A percentile compares a stretch with the other conserved stretches of the same genome.
These are phyloP conservation scores for Pseudorhombus dupliciocellatus DNA, from an alignment of 2,113 vertebrate genomes.

Conservation along the genomic window DNA sequence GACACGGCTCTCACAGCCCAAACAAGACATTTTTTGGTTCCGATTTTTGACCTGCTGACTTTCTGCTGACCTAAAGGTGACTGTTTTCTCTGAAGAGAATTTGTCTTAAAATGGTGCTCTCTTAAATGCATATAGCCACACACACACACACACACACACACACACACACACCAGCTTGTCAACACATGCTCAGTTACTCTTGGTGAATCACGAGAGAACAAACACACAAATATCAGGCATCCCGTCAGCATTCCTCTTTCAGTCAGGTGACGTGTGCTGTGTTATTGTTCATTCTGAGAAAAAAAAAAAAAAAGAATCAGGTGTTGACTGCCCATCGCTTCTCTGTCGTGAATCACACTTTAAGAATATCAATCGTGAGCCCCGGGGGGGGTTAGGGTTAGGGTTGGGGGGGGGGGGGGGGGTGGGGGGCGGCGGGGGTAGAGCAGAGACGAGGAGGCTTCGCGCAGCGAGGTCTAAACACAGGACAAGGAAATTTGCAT, in stretches of 20 bases:
- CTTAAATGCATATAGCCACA: constrained; percentile 60
- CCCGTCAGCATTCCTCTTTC: constrained; percentile 71
- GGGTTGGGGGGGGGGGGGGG: too few species aligned
- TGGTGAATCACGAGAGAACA: constrained; percentile 55
- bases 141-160: constrained; percentile 33
- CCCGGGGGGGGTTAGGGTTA: too few species aligned
- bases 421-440: too few species aligned
- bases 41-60: constrained; percentile 60
- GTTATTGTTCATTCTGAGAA: constrained; percentile 67
- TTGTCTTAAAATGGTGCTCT: constrained; percentile 84
- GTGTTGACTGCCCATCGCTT: constrained; percentile 62
- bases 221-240: constrained; percentile 60
- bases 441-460: constrained; percentile 43
- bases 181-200: constrained; percentile 47
- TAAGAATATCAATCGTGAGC: constrained; percentile 59
- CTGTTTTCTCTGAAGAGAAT: constrained; percentile 73
- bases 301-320: constrained; percentile 56
- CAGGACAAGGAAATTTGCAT: constrained; percentile 51
- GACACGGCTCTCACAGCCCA: constrained; percentile 62
- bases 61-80: constrained; percentile 54
- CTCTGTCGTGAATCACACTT: constrained; percentile 63
- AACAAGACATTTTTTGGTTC: constrained; percentile 49
- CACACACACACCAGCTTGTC: constrained; percentile 43
- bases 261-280: constrained; percentile 72
- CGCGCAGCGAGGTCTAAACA: constrained; percentile 42